Conservation (phyloP, 2,113 vertebrate genomes). For the Neotoma lepida region DNA sequence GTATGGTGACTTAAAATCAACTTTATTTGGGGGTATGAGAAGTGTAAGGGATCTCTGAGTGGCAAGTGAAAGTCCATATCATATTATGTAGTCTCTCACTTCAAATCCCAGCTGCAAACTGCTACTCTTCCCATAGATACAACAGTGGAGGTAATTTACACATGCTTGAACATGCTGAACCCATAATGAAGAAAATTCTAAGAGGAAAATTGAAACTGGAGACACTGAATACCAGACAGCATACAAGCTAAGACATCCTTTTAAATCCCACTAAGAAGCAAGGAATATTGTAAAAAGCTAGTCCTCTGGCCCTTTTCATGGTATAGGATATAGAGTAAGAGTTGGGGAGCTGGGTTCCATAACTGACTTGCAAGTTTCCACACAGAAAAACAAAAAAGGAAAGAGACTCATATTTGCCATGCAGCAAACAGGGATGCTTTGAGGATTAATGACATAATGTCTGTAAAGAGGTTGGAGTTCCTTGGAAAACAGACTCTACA, state of each 20-base stretch:
- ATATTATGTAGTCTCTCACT: constrained; percentile 18
- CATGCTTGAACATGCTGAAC: constrained; percentile 31
- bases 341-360: constrained; percentile 60
- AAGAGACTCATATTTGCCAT: constrained; percentile 70
- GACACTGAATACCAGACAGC: constrained; percentile 45
- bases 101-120: constrained; percentile 50
- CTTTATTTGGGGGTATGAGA: constrained; percentile 25
- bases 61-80: constrained; percentile 21
- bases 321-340: constrained; percentile 56
- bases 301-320: constrained; percentile 58
- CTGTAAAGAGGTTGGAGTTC: constrained; percentile 78
- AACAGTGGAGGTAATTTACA: background rate
- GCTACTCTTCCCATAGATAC: constrained; percentile 11
- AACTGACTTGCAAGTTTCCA: constrained; percentile 76
- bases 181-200: constrained; percentile 40
- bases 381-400: constrained; percentile 54
- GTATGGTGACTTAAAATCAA: background rate
- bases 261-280: constrained; percentile 68
- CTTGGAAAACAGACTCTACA: constrained; percentile 78
- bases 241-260: constrained; percentile 4
- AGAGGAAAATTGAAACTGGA: constrained; percentile 39
- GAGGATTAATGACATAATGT: constrained; percentile 82
- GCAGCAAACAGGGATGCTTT: constrained; percentile 77
- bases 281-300: constrained; percentile 41
- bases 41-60: background rate